Base-by-base conservation (phyloP, 1,140 invertebrate species). In the Argopecten irradians region DNA sequence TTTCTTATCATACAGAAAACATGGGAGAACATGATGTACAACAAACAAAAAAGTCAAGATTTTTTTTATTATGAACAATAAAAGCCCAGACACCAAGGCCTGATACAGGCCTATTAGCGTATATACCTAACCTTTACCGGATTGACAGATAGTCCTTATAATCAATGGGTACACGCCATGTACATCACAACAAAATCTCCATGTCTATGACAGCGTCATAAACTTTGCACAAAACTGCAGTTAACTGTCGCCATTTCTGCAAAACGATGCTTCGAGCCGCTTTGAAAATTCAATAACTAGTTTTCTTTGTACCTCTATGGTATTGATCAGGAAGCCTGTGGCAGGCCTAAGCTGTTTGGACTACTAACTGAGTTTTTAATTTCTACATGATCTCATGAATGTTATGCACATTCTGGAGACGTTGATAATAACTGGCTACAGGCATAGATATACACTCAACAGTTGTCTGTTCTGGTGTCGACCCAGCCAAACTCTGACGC, bases 321-420 rank as follows among this genome's bases (percentile, higher is more conserved):
- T 71, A 71, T 71, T 71, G 55, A 71, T 71, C 55, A 28, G 55
- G n/a, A 28, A 28, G 1, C 55, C 55, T 71, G 22, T 28, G 55
- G 55, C 55, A 71, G 55, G 28, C 55, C 55, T 71, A 71, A 71
- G 55, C 55, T 71, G 55, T 71, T 71, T 71, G 55, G 55, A 71
- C 55, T 19, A 46, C 55, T 19, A 46, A 46, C 43, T n/a, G n/a
- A 71, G 55, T 71, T 71, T 71, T 71, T 16, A 46, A 71, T 71
- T 71, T 71, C 16, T 71, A 71, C 55, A 71, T 71, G 55, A 71
- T 71, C 55, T 71, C 55, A 71, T 71, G 55, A 71, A 71, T 28
- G 55, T n/a, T 71, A n/a, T n/a, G 16, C 55, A 71, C 55, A 71
- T 71, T 71, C 55, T 28, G 55, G 55, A 71, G 55, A 71, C 55